A percentile compares a stretch with the other conserved stretches of the same genome.
phyloP scores from a whole-genome alignment of 1,140 invertebrate genomes.

The Calephelis nemesis region DNA sequence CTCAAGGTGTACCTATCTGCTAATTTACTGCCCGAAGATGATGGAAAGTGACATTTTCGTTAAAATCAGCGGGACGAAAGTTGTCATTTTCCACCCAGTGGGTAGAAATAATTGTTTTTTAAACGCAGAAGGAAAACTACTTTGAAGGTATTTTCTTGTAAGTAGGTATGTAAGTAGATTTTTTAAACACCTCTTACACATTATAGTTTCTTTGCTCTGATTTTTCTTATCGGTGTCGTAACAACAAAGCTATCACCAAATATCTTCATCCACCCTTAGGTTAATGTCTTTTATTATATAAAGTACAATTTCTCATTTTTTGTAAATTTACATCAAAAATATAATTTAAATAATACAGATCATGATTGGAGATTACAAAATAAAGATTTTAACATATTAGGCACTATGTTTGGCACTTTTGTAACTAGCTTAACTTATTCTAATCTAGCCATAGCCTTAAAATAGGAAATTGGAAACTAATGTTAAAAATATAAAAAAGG shows the following conservation, averaged over 20 bases:
- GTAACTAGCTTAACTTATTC: background rate
- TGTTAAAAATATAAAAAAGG: background rate
- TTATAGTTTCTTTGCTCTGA: too few species aligned
- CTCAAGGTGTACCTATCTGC: too few species aligned
- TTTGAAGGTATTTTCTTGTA: too few species aligned
- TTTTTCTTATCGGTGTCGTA: too few species aligned
- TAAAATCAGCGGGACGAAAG: too few species aligned
- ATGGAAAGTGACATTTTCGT: too few species aligned
- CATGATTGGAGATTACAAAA: slow-evolving; percentile 6
- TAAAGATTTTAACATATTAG: background rate
- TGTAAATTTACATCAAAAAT: background rate
- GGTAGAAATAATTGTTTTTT: too few species aligned
- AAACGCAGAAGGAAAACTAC: too few species aligned
- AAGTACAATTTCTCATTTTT: background rate
- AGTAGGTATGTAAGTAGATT: too few species aligned
- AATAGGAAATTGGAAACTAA: slow-evolving; percentile 16
- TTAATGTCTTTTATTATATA: slow-evolving; percentile 5
- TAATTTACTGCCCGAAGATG: too few species aligned
- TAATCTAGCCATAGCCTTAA: slow-evolving; percentile 11
- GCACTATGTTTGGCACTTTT: slow-evolving; percentile 2
- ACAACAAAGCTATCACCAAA: background rate
- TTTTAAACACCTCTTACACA: too few species aligned
- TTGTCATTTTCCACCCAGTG: too few species aligned
- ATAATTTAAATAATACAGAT: slow-evolving; percentile 8
- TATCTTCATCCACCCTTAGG: background rate